phyloP scores from a whole-genome alignment of 2,888 invertebrate species.

The Heliconius ismenius region DNA sequence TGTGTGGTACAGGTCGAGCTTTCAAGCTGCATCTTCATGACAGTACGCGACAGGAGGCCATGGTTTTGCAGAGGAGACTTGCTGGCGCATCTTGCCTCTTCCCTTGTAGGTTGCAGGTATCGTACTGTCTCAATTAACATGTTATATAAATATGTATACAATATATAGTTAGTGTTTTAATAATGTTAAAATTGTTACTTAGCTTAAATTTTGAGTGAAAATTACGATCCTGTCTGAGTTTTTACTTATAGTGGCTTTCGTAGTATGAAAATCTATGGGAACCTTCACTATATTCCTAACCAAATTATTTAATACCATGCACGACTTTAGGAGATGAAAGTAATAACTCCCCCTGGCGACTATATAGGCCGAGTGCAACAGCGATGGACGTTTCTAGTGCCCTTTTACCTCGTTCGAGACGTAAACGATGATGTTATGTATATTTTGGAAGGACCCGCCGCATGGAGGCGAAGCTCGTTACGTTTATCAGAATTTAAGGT shows the following conservation, averaged over 20 bases:
- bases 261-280: neutral
- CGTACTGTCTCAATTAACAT: neutral
- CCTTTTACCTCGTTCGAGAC: constrained; percentile 86
- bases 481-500: constrained; percentile 71
- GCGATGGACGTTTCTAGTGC: constrained; percentile 84
- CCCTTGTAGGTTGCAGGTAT: constrained; percentile 87
- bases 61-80: constrained; percentile 86
- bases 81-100: constrained; percentile 87
- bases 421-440: constrained; percentile 83
- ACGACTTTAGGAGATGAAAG: constrained; percentile 81
- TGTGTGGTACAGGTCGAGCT: constrained; percentile 87
- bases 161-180: neutral
- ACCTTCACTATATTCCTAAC: too few relatives aligned
- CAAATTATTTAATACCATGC: neutral
- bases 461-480: constrained; percentile 63
- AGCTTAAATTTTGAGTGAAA: neutral
- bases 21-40: constrained; percentile 91
- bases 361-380: constrained; percentile 87
- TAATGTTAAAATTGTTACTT: neutral
- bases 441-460: constrained; percentile 88
- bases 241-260: neutral
- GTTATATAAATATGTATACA: neutral
- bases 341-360: constrained; percentile 87
- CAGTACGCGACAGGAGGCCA: constrained; percentile 90
- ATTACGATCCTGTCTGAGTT: too few relatives aligned